Evolutionary conservation across 1,140 invertebrate species (phyloP), one percentile per base, ranked within the genome.

Genomic region (Scaptomyza hsui): DNA sequence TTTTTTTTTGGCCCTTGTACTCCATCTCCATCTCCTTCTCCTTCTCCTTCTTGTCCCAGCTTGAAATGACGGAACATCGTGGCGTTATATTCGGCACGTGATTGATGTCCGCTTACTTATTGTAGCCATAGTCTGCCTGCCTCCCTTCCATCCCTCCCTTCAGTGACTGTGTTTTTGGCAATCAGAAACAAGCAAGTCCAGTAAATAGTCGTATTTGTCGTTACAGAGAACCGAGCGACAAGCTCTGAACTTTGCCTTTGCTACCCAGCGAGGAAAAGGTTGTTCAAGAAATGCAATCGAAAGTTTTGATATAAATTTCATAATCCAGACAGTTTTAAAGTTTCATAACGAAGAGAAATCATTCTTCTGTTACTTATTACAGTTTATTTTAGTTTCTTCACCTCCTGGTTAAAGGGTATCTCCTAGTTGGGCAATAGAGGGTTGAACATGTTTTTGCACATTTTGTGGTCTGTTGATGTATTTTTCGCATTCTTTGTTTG

Each of bases 41-140:
- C n/a, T n/a, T n/a, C n/a, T n/a, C n/a, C n/a, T n/a, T n/a, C n/a
- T n/a, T n/a, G n/a, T n/a, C n/a, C n/a, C n/a, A n/a, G n/a, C n/a
- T n/a, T n/a, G n/a, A n/a, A n/a, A n/a, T n/a, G n/a, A n/a, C n/a
- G 26, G 26, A 29, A 29, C 7, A 7, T 29, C 26, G 26, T 29
- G n/a, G 48, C 26, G 41, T 62, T 55, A 55, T 59, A 72, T 61
- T 51, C 37, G 72, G 57, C 56, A 86, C 69, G 81, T 85, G 81
- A 85, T 85, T 85, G 81, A 85, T 86, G 81, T 77, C 44, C 52
- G 69, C 42, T 70, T 56, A 55, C 51, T 71, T 61, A 48, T 62
- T 65, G 57, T 69, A 16, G 65, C 65, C 65, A 48, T 29, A 61
- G 29, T 35, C 10, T 35, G 32, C 10, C 18, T 3, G 4, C 42